Conservation (phyloP, 2,797 vertebrate genomes). For the Microcaecilia unicolor region DNA sequence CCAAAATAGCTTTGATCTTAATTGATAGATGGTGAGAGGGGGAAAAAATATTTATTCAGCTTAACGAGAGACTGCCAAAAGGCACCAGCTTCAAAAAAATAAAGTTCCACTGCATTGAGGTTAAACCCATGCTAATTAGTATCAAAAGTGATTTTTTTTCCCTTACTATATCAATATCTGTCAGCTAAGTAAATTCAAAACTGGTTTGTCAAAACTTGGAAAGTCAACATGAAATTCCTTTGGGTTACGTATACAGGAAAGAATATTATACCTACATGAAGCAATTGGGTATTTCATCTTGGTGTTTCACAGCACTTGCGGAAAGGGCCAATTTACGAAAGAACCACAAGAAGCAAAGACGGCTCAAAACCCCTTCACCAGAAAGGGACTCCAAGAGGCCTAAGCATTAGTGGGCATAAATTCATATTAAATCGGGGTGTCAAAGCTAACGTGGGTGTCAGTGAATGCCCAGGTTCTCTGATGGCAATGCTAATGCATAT, state of each 20-base stretch:
- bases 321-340: no score
- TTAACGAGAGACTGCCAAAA: slow-evolving; percentile 14
- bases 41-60: slow-evolving; percentile 13
- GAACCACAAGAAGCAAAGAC: no score
- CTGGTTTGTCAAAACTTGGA: neutral
- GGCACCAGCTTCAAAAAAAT: slow-evolving; percentile 6
- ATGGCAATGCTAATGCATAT: no score
- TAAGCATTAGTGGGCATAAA: no score
- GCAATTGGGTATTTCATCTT: no score
- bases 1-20: neutral
- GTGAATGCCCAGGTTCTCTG: no score
- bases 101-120: slow-evolving; percentile 6
- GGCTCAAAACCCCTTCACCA: no score
- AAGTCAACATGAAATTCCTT: neutral
- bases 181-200: neutral
- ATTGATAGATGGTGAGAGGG: neutral
- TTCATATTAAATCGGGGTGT: no score
- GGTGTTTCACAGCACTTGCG: no score
- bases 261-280: no score
- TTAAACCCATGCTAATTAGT: slow-evolving; percentile 9
- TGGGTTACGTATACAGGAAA: neutral
- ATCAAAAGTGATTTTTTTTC: fast-evolving
- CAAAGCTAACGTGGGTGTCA: no score
- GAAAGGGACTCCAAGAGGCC: no score
- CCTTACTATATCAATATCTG: neutral